Conservation (phyloP, 2,797 vertebrate species). For the Enoplosus armatus region DNA sequence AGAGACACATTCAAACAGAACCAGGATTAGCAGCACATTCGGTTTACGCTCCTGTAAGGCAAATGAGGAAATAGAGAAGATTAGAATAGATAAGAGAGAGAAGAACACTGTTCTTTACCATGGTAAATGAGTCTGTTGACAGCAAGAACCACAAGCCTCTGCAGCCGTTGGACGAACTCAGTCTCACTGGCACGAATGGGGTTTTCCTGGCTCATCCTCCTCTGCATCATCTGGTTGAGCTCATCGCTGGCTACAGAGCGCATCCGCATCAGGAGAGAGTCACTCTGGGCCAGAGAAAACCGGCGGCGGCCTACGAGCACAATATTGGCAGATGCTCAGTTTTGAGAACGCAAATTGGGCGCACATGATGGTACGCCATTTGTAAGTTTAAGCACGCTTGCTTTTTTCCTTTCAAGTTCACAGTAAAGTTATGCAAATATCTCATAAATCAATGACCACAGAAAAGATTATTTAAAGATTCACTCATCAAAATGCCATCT, state of each 20-base stretch:
- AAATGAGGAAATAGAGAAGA: not conserved
- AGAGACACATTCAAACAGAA: conserved; percentile 18
- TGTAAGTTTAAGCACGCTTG: not conserved
- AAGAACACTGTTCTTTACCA: conserved; percentile 80
- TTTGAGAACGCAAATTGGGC: not conserved
- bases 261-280: conserved; percentile 94
- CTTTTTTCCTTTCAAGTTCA: conserved; percentile 31
- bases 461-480: conserved; percentile 48
- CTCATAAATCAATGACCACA: conserved; percentile 36
- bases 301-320: conserved; percentile 86
- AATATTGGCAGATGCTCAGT: conserved; percentile 3
- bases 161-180: conserved; percentile 93
- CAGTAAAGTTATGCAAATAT: conserved; percentile 33
- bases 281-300: conserved; percentile 91
- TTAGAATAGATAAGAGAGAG: not conserved
- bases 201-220: conserved; percentile 96
- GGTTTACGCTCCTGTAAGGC: not conserved
- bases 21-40: conserved; percentile 3
- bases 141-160: conserved; percentile 92
- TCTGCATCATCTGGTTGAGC: conserved; percentile 95
- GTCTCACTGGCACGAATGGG: conserved; percentile 91
- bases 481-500: conserved; percentile 52
- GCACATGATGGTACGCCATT: not conserved
- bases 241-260: conserved; percentile 95
- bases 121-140: conserved; percentile 96